These are phyloP conservation scores for Syrista parreyssii DNA, from an alignment of 2,888 invertebrate genomes.

Conservation along the genomic window DNA sequence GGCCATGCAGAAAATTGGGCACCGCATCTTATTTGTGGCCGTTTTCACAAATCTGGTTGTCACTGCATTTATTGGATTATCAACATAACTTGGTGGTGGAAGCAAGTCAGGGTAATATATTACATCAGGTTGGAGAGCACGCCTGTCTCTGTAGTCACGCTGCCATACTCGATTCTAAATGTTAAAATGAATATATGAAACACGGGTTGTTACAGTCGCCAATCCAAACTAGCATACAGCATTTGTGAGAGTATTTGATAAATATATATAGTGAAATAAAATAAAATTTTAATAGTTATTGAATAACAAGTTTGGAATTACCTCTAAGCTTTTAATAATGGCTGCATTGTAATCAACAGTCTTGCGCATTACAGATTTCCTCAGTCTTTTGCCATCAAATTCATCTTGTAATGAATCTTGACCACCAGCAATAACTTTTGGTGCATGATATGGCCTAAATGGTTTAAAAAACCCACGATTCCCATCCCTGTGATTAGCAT, in stretches of 20 bases:
- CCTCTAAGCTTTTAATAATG: constrained; percentile 91
- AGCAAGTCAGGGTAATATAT: constrained; percentile 94
- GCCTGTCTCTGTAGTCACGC: constrained; percentile 88
- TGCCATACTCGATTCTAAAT: constrained; percentile 92
- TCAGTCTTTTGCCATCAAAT: constrained; percentile 94
- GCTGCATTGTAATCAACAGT: constrained; percentile 98
- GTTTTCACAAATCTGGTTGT: constrained; percentile 96
- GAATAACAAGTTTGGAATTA: constrained; percentile 57
- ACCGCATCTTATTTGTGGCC: constrained; percentile 99
- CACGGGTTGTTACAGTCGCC: not conserved
- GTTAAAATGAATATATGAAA: constrained; percentile 18
- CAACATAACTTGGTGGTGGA: constrained; percentile 93
- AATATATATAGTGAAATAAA: not conserved
- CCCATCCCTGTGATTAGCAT: constrained; percentile 56
- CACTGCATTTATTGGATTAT: constrained; percentile 96
- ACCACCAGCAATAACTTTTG: constrained; percentile 59
- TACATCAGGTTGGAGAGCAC: constrained; percentile 93
- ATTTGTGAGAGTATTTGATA: not conserved
- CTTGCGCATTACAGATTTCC: constrained; percentile 97
- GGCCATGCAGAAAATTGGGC: constrained; percentile 98
- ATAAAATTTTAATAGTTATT: constrained; percentile 13
- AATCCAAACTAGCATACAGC: not conserved
- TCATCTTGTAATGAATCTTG: constrained; percentile 75
- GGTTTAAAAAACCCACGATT: constrained; percentile 67
- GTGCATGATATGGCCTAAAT: constrained; percentile 66